Evolutionary conservation across 2,888 invertebrate genomes (phyloP).

Genomic region (Agrochola circellaris): DNA sequence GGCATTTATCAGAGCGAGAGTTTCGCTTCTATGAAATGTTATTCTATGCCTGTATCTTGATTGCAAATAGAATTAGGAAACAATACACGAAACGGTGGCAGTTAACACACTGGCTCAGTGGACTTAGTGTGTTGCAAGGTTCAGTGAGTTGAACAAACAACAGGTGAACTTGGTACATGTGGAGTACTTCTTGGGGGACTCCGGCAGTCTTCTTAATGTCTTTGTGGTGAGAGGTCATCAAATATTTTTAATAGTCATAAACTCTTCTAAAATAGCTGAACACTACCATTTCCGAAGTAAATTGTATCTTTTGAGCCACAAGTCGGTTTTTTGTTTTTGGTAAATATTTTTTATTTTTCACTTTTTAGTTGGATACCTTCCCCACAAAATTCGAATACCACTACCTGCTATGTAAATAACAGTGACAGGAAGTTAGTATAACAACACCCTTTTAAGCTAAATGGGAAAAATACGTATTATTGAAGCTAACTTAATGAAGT

Average conservation of each 20-base stretch:
- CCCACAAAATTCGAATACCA: no score
- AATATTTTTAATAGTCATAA: background rate
- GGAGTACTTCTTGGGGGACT: background rate
- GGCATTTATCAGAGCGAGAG: no score
- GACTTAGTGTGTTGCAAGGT: constrained; percentile 39
- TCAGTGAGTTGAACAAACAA: constrained; percentile 43
- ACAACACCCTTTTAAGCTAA: no score
- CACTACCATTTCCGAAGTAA: background rate
- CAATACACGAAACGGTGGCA: constrained; percentile 48
- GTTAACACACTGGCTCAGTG: constrained; percentile 45
- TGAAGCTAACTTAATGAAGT: no score
- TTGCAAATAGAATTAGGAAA: constrained; percentile 61
- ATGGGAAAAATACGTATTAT: no score
- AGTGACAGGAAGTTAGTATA: no score
- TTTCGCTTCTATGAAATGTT: constrained; percentile 9
- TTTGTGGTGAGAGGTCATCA: background rate
- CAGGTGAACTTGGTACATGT: background rate
- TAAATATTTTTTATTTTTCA: no score
- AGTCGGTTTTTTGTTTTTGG: no score
- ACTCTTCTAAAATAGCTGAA: background rate
- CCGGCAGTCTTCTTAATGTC: background rate
- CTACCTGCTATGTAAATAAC: no score
- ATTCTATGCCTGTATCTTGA: constrained; percentile 45
- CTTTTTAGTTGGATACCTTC: no score
- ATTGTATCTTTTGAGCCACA: background rate